phyloP scores from a whole-genome alignment of 2,797 vertebrate genomes.

The Oryzias sinensis region DNA sequence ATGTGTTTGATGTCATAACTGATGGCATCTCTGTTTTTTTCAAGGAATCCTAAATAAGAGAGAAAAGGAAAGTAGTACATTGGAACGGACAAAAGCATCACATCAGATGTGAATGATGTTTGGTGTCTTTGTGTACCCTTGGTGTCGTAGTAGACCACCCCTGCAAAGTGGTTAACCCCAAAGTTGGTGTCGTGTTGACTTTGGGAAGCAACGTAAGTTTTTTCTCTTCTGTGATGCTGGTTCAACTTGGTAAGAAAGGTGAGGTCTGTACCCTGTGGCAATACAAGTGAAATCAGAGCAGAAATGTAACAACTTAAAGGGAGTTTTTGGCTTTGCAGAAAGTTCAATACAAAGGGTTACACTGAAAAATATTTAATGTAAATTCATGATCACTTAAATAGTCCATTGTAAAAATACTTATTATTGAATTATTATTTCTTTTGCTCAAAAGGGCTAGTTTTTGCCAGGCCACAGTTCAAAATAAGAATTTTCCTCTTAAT shows the following conservation, averaged over 20 bases:
- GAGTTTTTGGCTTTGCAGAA: too few relatives aligned
- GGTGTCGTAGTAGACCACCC: constrained; percentile 84
- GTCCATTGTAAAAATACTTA: too few relatives aligned
- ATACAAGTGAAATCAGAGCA: neutral
- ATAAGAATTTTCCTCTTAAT: too few relatives aligned
- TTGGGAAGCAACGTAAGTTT: constrained; percentile 79
- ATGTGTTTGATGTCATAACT: constrained; percentile 84
- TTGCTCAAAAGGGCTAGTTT: too few relatives aligned
- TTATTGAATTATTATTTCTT: too few relatives aligned
- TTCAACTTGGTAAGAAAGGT: constrained; percentile 91
- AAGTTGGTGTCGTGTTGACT: constrained; percentile 81
- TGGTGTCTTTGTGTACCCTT: constrained; percentile 73
- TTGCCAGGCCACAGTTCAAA: too few relatives aligned
- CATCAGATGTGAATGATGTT: neutral
- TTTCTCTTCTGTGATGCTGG: constrained; percentile 72
- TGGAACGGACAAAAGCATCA: too few relatives aligned
- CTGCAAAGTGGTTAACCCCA: constrained; percentile 90
- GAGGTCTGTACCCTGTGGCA: constrained; percentile 84
- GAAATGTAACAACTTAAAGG: neutral
- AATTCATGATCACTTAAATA: too few relatives aligned
- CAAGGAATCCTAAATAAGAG: constrained; percentile 84
- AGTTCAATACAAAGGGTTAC: too few relatives aligned
- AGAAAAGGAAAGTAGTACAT: neutral
- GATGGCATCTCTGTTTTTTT: constrained; percentile 91
- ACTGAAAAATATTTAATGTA: too few relatives aligned